Evolutionary conservation across 1,140 invertebrate genomes (phyloP).

Genomic region (Lepidostoma basale): DNA sequence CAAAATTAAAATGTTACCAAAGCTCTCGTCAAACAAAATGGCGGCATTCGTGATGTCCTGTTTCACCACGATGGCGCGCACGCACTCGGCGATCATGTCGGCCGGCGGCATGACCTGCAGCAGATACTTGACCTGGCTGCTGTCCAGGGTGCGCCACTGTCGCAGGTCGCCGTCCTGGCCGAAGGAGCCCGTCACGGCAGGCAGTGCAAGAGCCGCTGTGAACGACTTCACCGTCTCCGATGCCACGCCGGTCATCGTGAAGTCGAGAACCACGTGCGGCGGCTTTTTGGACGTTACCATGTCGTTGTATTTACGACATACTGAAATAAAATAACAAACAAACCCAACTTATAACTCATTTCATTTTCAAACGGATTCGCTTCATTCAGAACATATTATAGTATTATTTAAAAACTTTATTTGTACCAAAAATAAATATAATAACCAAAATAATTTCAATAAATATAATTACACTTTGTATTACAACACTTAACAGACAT

Average conservation of each 20-base stretch:
- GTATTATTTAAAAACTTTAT: too few species aligned
- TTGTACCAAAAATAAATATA: too few species aligned
- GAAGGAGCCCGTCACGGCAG: constrained; percentile 82
- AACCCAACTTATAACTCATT: too few species aligned
- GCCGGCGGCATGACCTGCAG: constrained; percentile 80
- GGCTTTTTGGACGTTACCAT: constrained; percentile 65
- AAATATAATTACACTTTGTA: too few species aligned
- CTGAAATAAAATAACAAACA: constrained; percentile 56
- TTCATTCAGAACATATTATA: too few species aligned
- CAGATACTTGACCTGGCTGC: constrained; percentile 72
- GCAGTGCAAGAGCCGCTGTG: constrained; percentile 75
- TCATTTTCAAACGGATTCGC: too few species aligned
- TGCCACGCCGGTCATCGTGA: constrained; percentile 74
- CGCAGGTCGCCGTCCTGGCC: constrained; percentile 81
- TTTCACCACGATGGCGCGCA: constrained; percentile 77
- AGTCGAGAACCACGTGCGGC: constrained; percentile 81
- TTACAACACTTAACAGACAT: too few species aligned
- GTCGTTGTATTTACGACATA: constrained; percentile 72
- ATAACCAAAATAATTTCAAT: too few species aligned
- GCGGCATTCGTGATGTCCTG: constrained; percentile 91
- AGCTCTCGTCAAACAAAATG: constrained; percentile 85
- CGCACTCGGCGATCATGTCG: constrained; percentile 80
- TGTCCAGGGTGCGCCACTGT: constrained; percentile 75
- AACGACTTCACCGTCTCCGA: constrained; percentile 85
- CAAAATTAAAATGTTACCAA: constrained; percentile 64